Base-by-base conservation (phyloP, 2,113 vertebrate genomes). In the Oceanodroma tethys region DNA sequence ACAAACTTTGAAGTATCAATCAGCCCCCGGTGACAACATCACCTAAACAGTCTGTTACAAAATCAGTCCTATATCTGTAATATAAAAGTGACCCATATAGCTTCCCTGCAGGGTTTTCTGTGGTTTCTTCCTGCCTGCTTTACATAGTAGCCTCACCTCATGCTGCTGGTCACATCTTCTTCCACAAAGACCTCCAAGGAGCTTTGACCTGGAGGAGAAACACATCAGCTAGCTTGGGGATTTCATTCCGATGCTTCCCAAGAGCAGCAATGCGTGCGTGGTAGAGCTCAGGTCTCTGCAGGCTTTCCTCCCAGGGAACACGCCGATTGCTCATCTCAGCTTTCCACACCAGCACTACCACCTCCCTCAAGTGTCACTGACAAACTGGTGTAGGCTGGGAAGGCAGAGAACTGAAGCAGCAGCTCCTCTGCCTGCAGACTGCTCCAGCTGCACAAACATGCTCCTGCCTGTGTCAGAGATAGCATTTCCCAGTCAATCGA, bases 141-240 rank as follows among this genome's bases (percentile, higher is more conserved):
- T 6, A 18, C 0, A 0, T 2, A 9, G 66, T 2, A 40, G n/a
- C 62, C 98, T 98, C 93, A 98, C 98, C 98, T 95, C 26, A 59
- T 5, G 36, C 94, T 25, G 45, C 91, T 83, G 50, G 86, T 73
- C 52, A 55, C 94, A 27, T 98, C 97, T 8, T 97, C 97, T 78
- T 98, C 98, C 87, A 95, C 86, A 83, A 98, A 97, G 36, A 93
- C 88, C 90, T 98, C 98, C 86, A 96, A 60, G 59, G 98, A 98
- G 93, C 98, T 98, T 42, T 98, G 98, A 91, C 98, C 98, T 98
- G 83, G 7, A 75, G 18, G 20, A 66, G 43, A 50, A 91, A 83
- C 45, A 47, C 74, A 73, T 4, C 58, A 85, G 34, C 11, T 18
- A 48, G n/a, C 26, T 3, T 19, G 34, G 42, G 32, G 32, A 30